A percentile compares a stretch with the other conserved stretches of the same genome.
Evolutionary conservation across 2,888 invertebrate genomes (phyloP).

Genomic region (Acheta domesticus): DNA sequence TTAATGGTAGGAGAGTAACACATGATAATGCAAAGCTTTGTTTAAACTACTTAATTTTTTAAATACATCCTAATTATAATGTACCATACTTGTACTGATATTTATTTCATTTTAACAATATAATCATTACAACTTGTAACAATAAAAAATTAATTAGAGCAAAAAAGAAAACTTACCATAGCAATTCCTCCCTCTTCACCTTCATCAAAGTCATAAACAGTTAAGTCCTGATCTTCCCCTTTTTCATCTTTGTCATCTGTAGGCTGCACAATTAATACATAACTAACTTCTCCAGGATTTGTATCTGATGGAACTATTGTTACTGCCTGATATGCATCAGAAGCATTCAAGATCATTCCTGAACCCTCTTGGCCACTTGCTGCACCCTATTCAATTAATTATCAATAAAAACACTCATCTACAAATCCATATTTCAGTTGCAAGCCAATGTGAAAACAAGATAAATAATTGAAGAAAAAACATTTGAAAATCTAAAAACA

Average conservation of each 20-base stretch:
- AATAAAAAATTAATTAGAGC: no score
- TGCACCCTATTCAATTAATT: neutral
- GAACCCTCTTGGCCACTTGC: neutral
- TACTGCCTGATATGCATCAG: constrained; percentile 72
- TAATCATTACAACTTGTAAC: no score
- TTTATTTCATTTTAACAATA: no score
- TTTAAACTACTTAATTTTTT: no score
- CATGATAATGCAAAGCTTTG: no score
- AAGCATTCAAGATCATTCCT: constrained; percentile 53
- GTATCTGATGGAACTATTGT: constrained; percentile 78
- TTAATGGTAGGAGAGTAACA: no score
- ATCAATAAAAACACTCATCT: constrained; percentile 39
- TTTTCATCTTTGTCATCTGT: constrained; percentile 57
- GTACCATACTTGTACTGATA: no score
- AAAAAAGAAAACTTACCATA: constrained; percentile 39
- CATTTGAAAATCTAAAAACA: neutral
- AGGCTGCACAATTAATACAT: constrained; percentile 80
- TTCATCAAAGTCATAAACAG: constrained; percentile 73
- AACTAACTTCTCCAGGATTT: constrained; percentile 76
- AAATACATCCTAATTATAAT: no score
- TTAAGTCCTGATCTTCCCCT: constrained; percentile 55
- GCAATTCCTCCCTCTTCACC: constrained; percentile 56
- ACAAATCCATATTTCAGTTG: constrained; percentile 24
- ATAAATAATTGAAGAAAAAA: neutral
- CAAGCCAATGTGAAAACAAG: neutral